phyloP scores from a whole-genome alignment of 1,140 invertebrate species.

The Hylaeus volcanicus region DNA sequence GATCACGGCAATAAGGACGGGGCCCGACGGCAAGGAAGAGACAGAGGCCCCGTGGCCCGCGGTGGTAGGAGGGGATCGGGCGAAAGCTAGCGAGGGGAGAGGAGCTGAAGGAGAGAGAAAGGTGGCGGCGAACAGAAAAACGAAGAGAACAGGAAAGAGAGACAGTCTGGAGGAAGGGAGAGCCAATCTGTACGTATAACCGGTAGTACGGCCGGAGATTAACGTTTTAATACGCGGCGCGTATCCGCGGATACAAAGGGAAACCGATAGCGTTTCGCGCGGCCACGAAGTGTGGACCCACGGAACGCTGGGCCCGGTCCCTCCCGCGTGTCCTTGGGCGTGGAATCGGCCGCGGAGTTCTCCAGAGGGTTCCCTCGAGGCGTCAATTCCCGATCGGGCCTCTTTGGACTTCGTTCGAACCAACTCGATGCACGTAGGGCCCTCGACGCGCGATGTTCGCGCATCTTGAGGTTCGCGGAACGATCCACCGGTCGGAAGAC shows the following conservation, averaged over 20 bases:
- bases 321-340: not conserved
- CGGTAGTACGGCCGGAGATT: constrained; percentile 72
- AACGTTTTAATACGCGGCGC: constrained; percentile 74
- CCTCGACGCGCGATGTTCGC: constrained; percentile 40
- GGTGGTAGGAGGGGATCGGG: not conserved
- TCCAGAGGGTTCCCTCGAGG: not conserved
- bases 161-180: constrained; percentile 21
- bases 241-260: constrained; percentile 60
- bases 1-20: too few relatives aligned
- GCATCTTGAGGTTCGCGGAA: constrained; percentile 11
- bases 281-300: not conserved
- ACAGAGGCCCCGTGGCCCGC: not conserved
- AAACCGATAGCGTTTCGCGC: constrained; percentile 56
- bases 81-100: not conserved
- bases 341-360: not conserved
- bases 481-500: not conserved
- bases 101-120: not conserved
- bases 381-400: constrained; percentile 1
- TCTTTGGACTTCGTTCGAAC: not conserved
- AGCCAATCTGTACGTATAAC: constrained; percentile 70
- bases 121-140: not conserved
- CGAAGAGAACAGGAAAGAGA: not conserved
- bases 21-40: not conserved
- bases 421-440: constrained; percentile 26
- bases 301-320: not conserved